These are phyloP conservation scores for Ptychoptera albimana DNA, from an alignment of 2,888 invertebrate genomes.

Conservation along the genomic window DNA sequence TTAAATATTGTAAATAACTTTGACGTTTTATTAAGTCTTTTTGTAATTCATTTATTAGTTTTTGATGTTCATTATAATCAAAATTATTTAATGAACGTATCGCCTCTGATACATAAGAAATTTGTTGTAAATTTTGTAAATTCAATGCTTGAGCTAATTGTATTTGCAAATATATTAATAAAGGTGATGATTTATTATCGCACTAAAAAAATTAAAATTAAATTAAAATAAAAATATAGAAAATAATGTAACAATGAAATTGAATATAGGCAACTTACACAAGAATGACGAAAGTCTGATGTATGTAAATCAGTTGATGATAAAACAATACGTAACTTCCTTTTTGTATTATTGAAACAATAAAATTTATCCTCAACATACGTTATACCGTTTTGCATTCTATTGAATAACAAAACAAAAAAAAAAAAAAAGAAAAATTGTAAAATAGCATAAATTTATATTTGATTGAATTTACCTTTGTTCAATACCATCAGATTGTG, in stretches of 20 bases:
- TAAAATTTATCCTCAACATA: slow-evolving; percentile 17
- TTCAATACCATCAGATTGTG: slow-evolving; percentile 25
- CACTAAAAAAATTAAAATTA: slow-evolving; percentile 14
- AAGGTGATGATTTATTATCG: slow-evolving; percentile 23
- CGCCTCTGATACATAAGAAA: slow-evolving; percentile 70
- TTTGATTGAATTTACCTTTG: slow-evolving; percentile 23
- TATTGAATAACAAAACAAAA: slow-evolving; percentile 7
- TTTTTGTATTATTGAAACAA: slow-evolving; percentile 38
- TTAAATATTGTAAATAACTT: slow-evolving; percentile 69
- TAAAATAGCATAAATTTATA: neutral
- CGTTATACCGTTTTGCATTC: slow-evolving; percentile 16
- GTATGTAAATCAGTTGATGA: slow-evolving; percentile 73
- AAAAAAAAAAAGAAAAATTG: neutral
- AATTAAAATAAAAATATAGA: neutral
- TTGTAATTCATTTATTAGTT: slow-evolving; percentile 54
- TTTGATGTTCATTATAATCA: slow-evolving; percentile 52
- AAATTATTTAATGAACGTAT: slow-evolving; percentile 60
- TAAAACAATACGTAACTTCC: slow-evolving; percentile 78
- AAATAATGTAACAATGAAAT: neutral
- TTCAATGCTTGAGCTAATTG: slow-evolving; percentile 72
- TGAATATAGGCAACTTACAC: slow-evolving; percentile 27
- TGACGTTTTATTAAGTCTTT: slow-evolving; percentile 62
- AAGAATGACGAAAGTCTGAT: slow-evolving; percentile 41
- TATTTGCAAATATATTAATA: slow-evolving; percentile 52
- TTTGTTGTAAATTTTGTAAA: slow-evolving; percentile 56